These are phyloP conservation scores for rat (Rattus norvegicus) DNA, from an alignment of 2,113 vertebrate species.

Conservation along the genomic window DNA sequence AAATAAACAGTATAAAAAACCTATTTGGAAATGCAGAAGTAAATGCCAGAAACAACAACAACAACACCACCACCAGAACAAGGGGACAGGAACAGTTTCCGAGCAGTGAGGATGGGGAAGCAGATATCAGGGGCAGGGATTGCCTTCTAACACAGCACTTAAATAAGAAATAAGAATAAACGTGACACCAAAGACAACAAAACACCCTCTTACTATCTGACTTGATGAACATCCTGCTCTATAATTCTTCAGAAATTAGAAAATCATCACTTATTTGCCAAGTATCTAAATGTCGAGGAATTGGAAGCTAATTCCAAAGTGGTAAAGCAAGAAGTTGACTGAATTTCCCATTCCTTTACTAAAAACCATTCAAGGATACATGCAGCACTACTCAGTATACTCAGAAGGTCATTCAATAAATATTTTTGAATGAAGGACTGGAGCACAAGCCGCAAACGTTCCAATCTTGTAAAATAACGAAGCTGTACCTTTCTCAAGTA, in stretches of 20 bases:
- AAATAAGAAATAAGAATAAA: slow-evolving; percentile 21
- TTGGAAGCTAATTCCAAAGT: slow-evolving; percentile 50
- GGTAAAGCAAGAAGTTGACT: slow-evolving; percentile 51
- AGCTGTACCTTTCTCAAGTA: slow-evolving; percentile 26
- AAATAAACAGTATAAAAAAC: background rate
- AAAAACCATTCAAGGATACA: slow-evolving; percentile 30
- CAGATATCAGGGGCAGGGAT: background rate
- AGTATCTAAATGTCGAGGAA: slow-evolving; percentile 45
- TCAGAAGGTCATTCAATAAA: slow-evolving; percentile 43
- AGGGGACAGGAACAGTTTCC: background rate
- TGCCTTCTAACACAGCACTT: slow-evolving; percentile 11
- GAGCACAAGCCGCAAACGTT: slow-evolving; percentile 23
- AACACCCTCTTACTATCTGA: background rate
- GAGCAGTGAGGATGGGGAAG: background rate
- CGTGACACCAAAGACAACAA: slow-evolving; percentile 10
- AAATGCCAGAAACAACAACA: background rate
- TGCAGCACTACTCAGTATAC: slow-evolving; percentile 14
- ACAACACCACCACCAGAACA: background rate
- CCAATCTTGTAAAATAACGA: slow-evolving; percentile 54
- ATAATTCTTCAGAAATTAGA: slow-evolving; percentile 37
- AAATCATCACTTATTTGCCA: slow-evolving; percentile 28
- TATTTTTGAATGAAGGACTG: slow-evolving; percentile 56
- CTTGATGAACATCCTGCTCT: slow-evolving; percentile 5
- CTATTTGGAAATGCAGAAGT: background rate
- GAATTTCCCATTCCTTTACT: slow-evolving; percentile 35